Evolutionary conservation across 1,140 invertebrate genomes (phyloP), one percentile per base, ranked within the genome.

Genomic region (Drosophila tani): DNA sequence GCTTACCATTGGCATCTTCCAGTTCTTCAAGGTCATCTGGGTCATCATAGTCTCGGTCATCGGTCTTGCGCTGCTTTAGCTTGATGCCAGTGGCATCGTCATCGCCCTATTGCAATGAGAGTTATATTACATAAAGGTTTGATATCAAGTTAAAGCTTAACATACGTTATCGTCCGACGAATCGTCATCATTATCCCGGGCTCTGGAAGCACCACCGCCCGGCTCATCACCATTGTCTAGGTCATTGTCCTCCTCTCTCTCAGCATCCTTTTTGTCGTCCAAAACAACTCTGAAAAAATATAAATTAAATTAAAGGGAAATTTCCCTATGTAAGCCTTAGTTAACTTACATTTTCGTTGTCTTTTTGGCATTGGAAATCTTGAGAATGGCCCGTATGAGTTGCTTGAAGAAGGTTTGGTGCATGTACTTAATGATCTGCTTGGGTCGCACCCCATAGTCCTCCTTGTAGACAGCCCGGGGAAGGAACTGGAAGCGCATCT

Each of bases 21-120:
- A 93, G 82, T 45, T 93, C 92, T 41, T 97, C 97, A 19, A 95
- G 95, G 49, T 96, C 96, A 63, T 96, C 96, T 1, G 95, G 95
- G 87, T 98, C 97, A 77, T 98, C 96, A 84, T 97, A 96, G 45
- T 97, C 97, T 46, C 95, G 95, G 59, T 95, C 95, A 74, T 95
- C 94, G 43, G 95, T 93, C 68, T 95, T 95, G 73, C 95, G 94
- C 46, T 92, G 93, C 74, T 93, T 94, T 2, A 93, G 93, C 82
- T 95, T 95, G 7, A 93, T 92, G 27, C 94, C 93, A 17, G 95
- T 96, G 0, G 95, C 94, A 45, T 95, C 94, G 65, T 95, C 94
- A 56, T 95, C 94, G 38, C 95, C 94, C 64, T 94, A 35, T 24
- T 32, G 0, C 2, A 45, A 14, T 0, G 2, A 3, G 64, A 27